Percentiles rank a stretch among this genome's conserved stretches.
Conservation (phyloP, 1,140 invertebrate genomes). For the Pachypeltis micranthus region DNA sequence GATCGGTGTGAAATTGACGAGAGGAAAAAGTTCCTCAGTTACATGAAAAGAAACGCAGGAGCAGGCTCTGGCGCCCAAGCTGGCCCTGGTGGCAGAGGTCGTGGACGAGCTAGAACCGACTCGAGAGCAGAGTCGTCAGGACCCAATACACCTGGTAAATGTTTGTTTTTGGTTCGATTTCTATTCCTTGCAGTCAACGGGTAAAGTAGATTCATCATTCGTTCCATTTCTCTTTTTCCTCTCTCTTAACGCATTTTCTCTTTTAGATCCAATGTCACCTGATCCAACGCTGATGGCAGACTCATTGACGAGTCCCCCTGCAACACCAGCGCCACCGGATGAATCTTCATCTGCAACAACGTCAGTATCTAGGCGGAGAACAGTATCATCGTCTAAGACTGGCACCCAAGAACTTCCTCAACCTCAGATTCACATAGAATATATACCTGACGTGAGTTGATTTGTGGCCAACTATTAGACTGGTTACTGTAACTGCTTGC, state of each 20-base stretch:
- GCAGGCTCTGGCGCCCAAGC: constrained; percentile 35
- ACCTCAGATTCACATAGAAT: not conserved
- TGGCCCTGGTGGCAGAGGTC: constrained; percentile 31
- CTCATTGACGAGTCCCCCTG: constrained; percentile 45
- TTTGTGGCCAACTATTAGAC: too few species aligned
- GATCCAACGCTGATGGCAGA: constrained; percentile 38
- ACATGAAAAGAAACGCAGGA: constrained; percentile 45
- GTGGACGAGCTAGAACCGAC: constrained; percentile 48
- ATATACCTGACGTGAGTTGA: not conserved
- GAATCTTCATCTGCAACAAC: constrained; percentile 34
- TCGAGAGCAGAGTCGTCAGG: constrained; percentile 56
- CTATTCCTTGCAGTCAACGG: not conserved
- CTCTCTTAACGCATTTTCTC: too few species aligned
- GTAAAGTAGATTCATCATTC: not conserved
- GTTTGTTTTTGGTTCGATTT: not conserved
- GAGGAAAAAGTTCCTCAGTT: constrained; percentile 60
- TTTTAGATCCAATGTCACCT: constrained; percentile 43
- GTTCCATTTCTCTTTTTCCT: too few species aligned
- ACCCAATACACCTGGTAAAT: constrained; percentile 52
- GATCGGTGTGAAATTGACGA: constrained; percentile 64
- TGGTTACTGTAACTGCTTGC: not conserved
- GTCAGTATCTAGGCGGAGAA: not conserved
- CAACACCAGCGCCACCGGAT: constrained; percentile 39
- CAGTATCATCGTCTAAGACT: constrained; percentile 11
- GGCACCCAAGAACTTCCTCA: not conserved